Conservation (phyloP, 2,797 vertebrate species). For the Rhinatrema bivittatum region DNA sequence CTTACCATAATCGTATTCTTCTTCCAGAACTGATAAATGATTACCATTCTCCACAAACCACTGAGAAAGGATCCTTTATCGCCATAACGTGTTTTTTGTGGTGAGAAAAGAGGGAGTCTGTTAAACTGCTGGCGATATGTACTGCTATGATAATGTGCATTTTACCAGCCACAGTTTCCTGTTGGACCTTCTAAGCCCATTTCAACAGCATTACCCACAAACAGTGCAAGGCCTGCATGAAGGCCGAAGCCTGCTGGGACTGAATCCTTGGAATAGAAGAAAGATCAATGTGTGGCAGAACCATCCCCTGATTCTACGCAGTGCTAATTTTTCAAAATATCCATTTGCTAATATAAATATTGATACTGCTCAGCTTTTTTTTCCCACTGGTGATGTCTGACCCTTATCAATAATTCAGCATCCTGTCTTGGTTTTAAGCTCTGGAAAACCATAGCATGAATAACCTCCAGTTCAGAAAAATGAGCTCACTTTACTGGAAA, state of each 20-base stretch:
- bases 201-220: neutral
- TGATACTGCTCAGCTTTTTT: neutral
- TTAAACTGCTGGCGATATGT: too few species aligned
- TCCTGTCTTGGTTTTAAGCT: too few species aligned
- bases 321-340: neutral
- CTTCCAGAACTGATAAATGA: conserved; percentile 45
- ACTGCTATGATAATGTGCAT: neutral
- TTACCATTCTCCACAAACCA: conserved; percentile 35
- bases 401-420: too few species aligned
- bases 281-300: too few species aligned
- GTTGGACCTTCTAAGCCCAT: conserved; percentile 2
- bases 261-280: neutral
- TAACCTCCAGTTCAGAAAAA: too few species aligned
- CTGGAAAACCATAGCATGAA: too few species aligned
- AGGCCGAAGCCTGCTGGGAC: neutral
- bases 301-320: neutral
- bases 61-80: conserved; percentile 34
- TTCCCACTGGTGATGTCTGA: neutral
- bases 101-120: conserved; percentile 29
- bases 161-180: neutral
- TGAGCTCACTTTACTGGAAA: too few species aligned
- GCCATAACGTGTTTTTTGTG: conserved; percentile 39
- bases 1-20: too few species aligned
- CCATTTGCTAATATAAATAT: conserved; percentile 1
- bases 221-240: neutral